Base-by-base conservation (phyloP, 2,113 vertebrate genomes). In the Thamnaconus septentrionalis region DNA sequence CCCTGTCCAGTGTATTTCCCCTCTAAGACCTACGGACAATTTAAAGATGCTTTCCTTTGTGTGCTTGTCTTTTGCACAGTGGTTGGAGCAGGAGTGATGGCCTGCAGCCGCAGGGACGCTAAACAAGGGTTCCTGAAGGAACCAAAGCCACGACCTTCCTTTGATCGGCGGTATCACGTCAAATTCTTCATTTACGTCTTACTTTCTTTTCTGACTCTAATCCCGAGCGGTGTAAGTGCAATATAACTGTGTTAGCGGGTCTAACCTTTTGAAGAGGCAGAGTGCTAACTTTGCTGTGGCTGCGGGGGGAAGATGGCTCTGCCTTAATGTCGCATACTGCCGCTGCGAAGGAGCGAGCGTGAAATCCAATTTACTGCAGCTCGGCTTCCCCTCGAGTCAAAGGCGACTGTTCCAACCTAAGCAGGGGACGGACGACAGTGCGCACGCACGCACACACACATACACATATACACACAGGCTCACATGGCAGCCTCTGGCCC, bases 351-450 rank as follows among this genome's bases (percentile, higher is more conserved):
- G 83, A 77, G 84, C 69, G 80, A 78, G 82, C 86, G 74, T 84
- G 83, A 88, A 85, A 89, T 89, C 78, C 80, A 85, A 84, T 90
- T 90, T 88, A 82, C 87, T 86, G 85, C 82, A 76, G 80, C 82
- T 76, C 75, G 66, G 79, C 87, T 89, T 79, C 81, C 74, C 86
- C 83, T 69, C 79, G 65, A 85, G 82, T 85, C 76, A 87, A 80
- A 85, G 68, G 75, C 69, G 72, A 81, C 71, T 76, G 71, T 82
- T 84, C 75, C 66, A 80, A 81, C 83, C 77, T 53, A 72, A 60
- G 75, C 54, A 18, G 61, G 67, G 79, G 66, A 77, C 64, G 59
- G 48, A 52, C 57, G 1, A 31, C 18, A 31, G 18, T 8, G 76
- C 70, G 42, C 66, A 60, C 59, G 61, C 75, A 71, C 65, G 72